Conservation (phyloP, 2,113 vertebrate genomes). For the Bubalus kerabau region DNA sequence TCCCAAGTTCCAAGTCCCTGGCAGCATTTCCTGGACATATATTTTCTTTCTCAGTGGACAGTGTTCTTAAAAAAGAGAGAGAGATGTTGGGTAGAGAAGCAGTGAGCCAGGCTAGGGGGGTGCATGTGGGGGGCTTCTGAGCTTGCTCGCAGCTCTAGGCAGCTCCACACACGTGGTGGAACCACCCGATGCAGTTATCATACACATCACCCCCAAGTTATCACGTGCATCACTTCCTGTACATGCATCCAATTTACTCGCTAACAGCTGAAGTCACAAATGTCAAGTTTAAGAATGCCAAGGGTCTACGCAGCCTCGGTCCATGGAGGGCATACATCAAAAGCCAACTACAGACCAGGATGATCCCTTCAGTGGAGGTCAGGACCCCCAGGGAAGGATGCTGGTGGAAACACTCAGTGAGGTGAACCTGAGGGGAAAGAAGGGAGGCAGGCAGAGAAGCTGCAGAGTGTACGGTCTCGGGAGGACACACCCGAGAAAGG, state of each 20-base stretch:
- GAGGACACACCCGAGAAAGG: background rate
- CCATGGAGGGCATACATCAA: background rate
- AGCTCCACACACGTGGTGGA: rapidly evolving
- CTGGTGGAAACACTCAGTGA: too few species aligned
- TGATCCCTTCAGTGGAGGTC: background rate
- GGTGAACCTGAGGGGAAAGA: background rate
- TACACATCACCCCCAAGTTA: background rate
- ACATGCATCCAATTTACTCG: background rate
- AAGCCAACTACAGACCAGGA: background rate
- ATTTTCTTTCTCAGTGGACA: background rate
- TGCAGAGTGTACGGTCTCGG: rapidly evolving
- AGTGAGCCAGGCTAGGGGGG: background rate
- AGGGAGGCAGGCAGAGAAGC: too few species aligned
- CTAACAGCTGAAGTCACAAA: background rate
- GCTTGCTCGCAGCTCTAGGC: background rate
- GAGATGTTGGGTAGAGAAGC: background rate
- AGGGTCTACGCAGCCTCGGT: background rate
- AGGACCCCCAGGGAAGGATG: background rate
- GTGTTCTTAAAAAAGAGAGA: background rate
- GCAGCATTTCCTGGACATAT: background rate
- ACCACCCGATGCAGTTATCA: background rate
- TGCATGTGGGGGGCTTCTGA: rapidly evolving
- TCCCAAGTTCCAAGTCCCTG: background rate
- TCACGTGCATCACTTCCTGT: background rate
- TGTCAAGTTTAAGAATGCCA: background rate